These are phyloP conservation scores for Dromius quadrimaculatus DNA, from an alignment of 2,888 invertebrate genomes.

Conservation along the genomic window DNA sequence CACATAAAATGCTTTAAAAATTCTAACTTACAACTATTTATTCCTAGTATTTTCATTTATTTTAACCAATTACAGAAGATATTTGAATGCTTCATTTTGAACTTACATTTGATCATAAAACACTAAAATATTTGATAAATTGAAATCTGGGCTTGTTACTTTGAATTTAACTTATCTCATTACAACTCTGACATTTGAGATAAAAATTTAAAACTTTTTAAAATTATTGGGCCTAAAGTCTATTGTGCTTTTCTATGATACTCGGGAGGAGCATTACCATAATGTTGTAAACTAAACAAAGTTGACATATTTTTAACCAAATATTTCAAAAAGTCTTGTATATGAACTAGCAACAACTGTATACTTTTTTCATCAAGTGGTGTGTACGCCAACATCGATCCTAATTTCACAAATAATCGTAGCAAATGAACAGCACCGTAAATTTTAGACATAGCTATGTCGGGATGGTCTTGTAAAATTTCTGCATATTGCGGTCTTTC, in stretches of 20 bases:
- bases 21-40: too few relatives aligned
- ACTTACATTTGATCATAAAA: background rate
- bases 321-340: conserved; percentile 92
- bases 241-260: conserved; percentile 83
- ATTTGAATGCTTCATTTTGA: background rate
- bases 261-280: conserved; percentile 88
- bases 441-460: conserved; percentile 82
- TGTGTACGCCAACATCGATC: conserved; percentile 91
- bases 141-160: background rate
- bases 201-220: background rate
- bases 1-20: too few relatives aligned
- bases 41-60: too few relatives aligned
- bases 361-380: conserved; percentile 89
- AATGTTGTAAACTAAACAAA: conserved; percentile 86
- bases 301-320: conserved; percentile 84
- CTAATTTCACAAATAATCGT: conserved; percentile 90
- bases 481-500: conserved; percentile 93
- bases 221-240: too few relatives aligned
- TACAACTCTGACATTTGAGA: too few relatives aligned
- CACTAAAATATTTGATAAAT: background rate
- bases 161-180: background rate
- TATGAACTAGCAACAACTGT: conserved; percentile 82
- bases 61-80: too few relatives aligned
- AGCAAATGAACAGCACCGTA: conserved; percentile 94
- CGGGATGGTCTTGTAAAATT: conserved; percentile 80